These are phyloP conservation scores for Ictalurus furcatus DNA, from an alignment of 2,113 vertebrate genomes.

Conservation along the genomic window DNA sequence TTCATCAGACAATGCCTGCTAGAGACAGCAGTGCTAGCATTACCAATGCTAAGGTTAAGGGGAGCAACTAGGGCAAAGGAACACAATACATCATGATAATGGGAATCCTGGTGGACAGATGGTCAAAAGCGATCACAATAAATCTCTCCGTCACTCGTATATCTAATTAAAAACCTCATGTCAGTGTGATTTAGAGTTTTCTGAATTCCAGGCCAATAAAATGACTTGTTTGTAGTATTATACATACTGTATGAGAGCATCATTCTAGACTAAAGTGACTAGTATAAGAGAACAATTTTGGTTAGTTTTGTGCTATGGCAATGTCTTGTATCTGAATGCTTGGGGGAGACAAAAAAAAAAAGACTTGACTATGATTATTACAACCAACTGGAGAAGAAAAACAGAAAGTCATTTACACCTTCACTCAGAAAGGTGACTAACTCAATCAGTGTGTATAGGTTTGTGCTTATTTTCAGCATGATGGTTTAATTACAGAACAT, in stretches of 20 bases:
- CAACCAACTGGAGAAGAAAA: constrained; percentile 19
- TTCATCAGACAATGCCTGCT: not conserved
- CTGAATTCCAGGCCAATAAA: not conserved
- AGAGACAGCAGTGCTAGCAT: constrained; percentile 6
- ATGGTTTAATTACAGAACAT: not conserved
- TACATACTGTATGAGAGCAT: not conserved
- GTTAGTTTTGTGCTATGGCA: constrained; percentile 18
- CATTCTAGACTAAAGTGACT: not conserved
- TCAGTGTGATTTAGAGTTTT: not conserved
- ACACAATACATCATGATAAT: constrained; percentile 29
- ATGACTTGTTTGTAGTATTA: not conserved
- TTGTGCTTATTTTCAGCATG: not conserved
- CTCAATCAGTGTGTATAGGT: not conserved
- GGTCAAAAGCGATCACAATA: not conserved
- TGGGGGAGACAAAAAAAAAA: not conserved
- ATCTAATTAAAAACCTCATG: not conserved
- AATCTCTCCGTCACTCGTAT: not conserved
- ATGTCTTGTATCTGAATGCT: not conserved
- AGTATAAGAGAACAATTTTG: constrained; percentile 3
- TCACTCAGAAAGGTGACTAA: constrained; percentile 15
- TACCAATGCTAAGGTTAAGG: not conserved
- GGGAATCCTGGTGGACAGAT: not conserved
- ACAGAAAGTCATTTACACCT: constrained; percentile 32
- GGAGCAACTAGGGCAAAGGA: not conserved
- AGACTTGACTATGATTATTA: constrained; percentile 10